Percentiles rank a stretch among this genome's conserved stretches.
phyloP scores from a whole-genome alignment of 64 coral and sea anemone species.

The Catalaphyllia jardinei region DNA sequence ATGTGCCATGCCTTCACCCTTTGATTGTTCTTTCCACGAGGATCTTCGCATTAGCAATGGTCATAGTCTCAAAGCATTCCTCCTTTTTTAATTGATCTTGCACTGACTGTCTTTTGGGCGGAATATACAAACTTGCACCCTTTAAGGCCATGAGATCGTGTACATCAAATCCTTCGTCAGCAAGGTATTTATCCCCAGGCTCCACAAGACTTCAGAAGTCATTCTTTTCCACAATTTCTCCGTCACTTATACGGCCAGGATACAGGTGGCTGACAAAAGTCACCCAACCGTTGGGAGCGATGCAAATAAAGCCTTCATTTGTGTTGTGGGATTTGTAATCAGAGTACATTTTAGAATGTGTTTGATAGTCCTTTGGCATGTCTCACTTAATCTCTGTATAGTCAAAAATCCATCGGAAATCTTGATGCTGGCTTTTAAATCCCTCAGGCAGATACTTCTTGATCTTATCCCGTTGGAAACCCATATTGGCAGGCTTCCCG shows the following conservation, averaged over 20 bases:
- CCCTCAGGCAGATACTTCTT: no score
- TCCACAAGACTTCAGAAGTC: no score
- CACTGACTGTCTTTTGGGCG: slow-evolving; percentile 33
- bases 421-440: no score
- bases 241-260: no score
- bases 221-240: no score
- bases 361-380: slow-evolving; percentile 40
- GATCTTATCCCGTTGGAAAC: no score
- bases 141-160: slow-evolving; percentile 64
- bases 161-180: slow-evolving; percentile 61
- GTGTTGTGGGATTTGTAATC: not conserved
- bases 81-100: slow-evolving; percentile 57
- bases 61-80: slow-evolving; percentile 67
- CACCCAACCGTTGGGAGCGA: not conserved
- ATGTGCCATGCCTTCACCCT: slow-evolving; percentile 48
- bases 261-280: no score
- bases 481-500: no score
- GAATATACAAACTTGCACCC: slow-evolving; percentile 47
- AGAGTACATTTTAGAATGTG: no score
- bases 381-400: slow-evolving; percentile 61
- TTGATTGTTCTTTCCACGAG: slow-evolving; percentile 43
- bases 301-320: not conserved
- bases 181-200: slow-evolving; percentile 42
- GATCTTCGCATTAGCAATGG: slow-evolving; percentile 62
- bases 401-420: no score